These are phyloP conservation scores for Chelonus insularis DNA, from an alignment of 1,140 invertebrate genomes.

Conservation along the genomic window DNA sequence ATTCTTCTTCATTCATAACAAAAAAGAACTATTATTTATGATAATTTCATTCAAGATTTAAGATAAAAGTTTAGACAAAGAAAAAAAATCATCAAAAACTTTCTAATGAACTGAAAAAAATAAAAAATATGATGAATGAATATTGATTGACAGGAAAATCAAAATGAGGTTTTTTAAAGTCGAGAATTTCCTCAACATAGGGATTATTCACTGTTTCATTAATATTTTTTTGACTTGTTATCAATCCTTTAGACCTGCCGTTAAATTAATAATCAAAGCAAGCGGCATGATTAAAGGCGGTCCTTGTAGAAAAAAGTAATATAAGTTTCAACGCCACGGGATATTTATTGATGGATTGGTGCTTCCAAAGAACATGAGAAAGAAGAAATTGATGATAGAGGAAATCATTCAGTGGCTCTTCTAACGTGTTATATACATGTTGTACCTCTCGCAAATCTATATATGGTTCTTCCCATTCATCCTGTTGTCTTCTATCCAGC, in stretches of 20 bases:
- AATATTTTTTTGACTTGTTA: not conserved
- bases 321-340: constrained; percentile 13
- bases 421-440: not conserved
- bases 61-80: no score
- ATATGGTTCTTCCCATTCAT: constrained; percentile 9
- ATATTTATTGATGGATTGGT: constrained; percentile 22
- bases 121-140: no score
- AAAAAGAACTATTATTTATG: no score
- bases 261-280: constrained; percentile 19
- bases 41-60: no score
- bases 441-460: not conserved
- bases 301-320: not conserved
- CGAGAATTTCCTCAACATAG: no score
- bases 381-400: constrained; percentile 1
- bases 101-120: not conserved
- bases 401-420: not conserved
- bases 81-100: no score
- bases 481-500: constrained; percentile 5
- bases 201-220: not conserved
- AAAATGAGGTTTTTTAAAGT: no score
- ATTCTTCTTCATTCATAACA: no score
- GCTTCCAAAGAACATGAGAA: not conserved
- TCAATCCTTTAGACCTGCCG: constrained; percentile 12
- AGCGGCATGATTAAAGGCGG: constrained; percentile 22
- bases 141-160: no score